A percentile compares a stretch with the other conserved stretches of the same genome.
Evolutionary conservation across 2,113 vertebrate species (phyloP).

Genomic region (Naja naja): DNA sequence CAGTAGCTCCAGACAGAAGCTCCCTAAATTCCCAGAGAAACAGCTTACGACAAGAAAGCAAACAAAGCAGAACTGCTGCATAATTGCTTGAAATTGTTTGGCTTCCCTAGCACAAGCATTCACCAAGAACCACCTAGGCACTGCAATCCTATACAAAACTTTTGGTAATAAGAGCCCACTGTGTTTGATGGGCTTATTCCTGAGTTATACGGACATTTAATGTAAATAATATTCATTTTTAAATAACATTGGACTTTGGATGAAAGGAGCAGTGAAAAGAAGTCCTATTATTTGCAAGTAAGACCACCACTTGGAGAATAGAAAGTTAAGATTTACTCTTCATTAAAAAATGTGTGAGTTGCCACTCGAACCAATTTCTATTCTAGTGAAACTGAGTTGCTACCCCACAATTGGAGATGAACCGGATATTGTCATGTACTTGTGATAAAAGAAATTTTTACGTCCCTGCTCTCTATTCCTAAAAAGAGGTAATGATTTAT

Average conservation of each 20-base stretch:
- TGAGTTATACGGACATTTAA: background rate
- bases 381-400: background rate
- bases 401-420: background rate
- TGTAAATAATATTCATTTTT: background rate
- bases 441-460: background rate
- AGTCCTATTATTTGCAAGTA: background rate
- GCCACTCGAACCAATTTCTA: background rate
- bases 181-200: background rate
- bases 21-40: background rate
- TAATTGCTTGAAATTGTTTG: background rate
- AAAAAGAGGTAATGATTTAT: conserved; percentile 9
- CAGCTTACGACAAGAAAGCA: background rate
- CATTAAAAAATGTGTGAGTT: background rate
- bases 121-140: background rate
- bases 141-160: background rate
- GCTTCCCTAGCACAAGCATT: background rate
- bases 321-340: background rate
- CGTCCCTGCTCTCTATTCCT: conserved; percentile 25
- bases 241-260: background rate
- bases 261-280: background rate
- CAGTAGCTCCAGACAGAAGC: background rate
- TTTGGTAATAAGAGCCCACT: background rate
- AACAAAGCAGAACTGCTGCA: conserved; percentile 1
- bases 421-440: background rate
- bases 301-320: background rate